These are phyloP conservation scores for Hyalella azteca DNA, from an alignment of 2,888 invertebrate genomes.

Conservation along the genomic window DNA sequence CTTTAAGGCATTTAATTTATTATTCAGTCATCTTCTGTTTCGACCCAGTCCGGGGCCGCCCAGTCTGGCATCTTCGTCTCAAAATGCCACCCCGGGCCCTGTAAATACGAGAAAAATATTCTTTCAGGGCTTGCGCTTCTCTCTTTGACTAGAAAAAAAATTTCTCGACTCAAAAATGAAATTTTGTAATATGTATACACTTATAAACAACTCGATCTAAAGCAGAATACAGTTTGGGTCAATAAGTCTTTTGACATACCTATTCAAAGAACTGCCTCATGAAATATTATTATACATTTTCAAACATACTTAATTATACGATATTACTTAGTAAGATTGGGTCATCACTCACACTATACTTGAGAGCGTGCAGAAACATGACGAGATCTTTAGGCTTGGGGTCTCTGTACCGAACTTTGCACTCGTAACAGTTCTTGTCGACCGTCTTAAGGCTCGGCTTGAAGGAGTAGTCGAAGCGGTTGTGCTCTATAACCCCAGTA, in stretches of 20 bases:
- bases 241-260: slow-evolving; percentile 26
- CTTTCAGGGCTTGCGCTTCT: too few relatives aligned
- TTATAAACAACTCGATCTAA: too few relatives aligned
- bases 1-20: slow-evolving; percentile 12
- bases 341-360: slow-evolving; percentile 62
- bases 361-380: slow-evolving; percentile 88
- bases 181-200: too few relatives aligned
- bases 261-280: neutral
- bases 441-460: slow-evolving; percentile 67
- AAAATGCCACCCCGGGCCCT: slow-evolving; percentile 95
- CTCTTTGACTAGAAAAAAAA: too few relatives aligned
- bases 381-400: slow-evolving; percentile 89
- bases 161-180: too few relatives aligned
- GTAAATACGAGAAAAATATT: too few relatives aligned
- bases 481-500: slow-evolving; percentile 22
- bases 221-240: neutral
- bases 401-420: slow-evolving; percentile 88
- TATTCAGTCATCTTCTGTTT: slow-evolving; percentile 61
- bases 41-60: slow-evolving; percentile 86
- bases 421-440: slow-evolving; percentile 90
- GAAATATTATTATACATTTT: neutral
- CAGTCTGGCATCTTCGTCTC: slow-evolving; percentile 90
- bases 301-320: slow-evolving; percentile 51
- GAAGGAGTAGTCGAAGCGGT: slow-evolving; percentile 45
- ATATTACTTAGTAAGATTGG: slow-evolving; percentile 37